Percentiles rank a stretch among this genome's conserved stretches.
Evolutionary conservation across 2,113 vertebrate genomes (phyloP).

Genomic region (Promerops cafer): DNA sequence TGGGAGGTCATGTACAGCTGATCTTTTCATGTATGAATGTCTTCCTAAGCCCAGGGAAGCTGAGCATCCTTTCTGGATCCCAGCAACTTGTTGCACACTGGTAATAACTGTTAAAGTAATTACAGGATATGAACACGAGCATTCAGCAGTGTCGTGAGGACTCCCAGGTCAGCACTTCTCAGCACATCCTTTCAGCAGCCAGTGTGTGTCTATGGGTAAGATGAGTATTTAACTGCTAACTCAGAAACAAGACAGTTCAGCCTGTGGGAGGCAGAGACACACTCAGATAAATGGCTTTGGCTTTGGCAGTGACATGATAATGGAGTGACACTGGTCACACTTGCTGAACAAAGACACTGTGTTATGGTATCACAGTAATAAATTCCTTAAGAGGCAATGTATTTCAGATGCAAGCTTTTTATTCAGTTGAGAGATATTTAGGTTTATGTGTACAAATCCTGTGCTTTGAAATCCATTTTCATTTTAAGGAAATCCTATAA

Average conservation of each 20-base stretch:
- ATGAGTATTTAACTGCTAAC: not conserved
- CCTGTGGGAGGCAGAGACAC: not conserved
- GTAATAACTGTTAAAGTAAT: not conserved
- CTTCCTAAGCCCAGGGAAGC: not conserved
- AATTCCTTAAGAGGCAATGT: not conserved
- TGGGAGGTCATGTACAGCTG: not conserved
- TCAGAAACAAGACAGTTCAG: accelerated
- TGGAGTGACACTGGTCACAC: not conserved
- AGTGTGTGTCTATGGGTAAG: not conserved
- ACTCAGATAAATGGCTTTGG: not conserved
- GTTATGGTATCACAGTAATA: not conserved
- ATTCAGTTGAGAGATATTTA: not conserved
- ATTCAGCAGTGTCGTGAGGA: not conserved
- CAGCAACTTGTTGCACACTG: not conserved
- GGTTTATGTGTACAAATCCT: not conserved
- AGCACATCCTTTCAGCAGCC: not conserved
- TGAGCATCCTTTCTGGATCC: not conserved
- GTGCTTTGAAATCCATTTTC: not conserved
- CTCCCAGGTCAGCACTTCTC: not conserved
- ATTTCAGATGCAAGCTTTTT: not conserved
- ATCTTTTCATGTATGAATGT: not conserved
- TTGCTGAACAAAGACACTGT: not conserved
- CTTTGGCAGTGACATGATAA: not conserved
- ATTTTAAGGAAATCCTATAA: not conserved
- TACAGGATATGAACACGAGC: not conserved